Evolutionary conservation across 2,888 invertebrate species (phyloP), one percentile per base, ranked within the genome.

Genomic region (Pachydiplax longipennis): DNA sequence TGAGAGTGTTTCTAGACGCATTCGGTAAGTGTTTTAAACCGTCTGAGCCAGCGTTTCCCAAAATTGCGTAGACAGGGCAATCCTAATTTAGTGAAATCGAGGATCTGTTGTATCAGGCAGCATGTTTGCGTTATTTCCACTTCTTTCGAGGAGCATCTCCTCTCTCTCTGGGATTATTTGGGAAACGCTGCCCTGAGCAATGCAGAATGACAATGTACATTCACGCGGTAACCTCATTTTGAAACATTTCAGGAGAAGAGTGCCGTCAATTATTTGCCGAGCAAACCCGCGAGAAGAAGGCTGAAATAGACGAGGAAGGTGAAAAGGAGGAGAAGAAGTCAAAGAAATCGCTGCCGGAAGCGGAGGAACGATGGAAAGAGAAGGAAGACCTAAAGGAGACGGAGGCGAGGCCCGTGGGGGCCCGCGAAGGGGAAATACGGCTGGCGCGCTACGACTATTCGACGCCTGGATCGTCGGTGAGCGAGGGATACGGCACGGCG

Each of bases 1-100:
- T 99, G 92, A 96, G 96, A 92, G 99, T 99, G 80, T 97, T 98
- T 94, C 95, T 98, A 91, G 99, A 99, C 94, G 96, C 98, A 1
- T 98, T 98, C 94, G 99, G 95, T 94, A 93, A 93, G 93, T 90
- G 18, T 58, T 65, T 65, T 31, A 2, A 6, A 40, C 5, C 22
- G 22, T 73, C 22, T 37, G 82, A 40, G 3, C 40, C 18, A 37
- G 82, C 13, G 18, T 35, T 44, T 12, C 25, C 15, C n/a, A 80
- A 31, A 80, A 80, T 18, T 37, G 3, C 1, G 12, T 15, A 25
- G 8, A 12, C 8, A 73, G 25, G 31, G 5, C 6, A 25, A 5
- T 31, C 12, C n/a, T 73, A 6, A 25, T 15, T 25, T 13, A 73
- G 10, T 44, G 44, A 10, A 8, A 3, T 10, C 8, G 10, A 44